These are phyloP conservation scores for Sarcophaga peregrina DNA, from an alignment of 1,140 invertebrate species.

Conservation along the genomic window DNA sequence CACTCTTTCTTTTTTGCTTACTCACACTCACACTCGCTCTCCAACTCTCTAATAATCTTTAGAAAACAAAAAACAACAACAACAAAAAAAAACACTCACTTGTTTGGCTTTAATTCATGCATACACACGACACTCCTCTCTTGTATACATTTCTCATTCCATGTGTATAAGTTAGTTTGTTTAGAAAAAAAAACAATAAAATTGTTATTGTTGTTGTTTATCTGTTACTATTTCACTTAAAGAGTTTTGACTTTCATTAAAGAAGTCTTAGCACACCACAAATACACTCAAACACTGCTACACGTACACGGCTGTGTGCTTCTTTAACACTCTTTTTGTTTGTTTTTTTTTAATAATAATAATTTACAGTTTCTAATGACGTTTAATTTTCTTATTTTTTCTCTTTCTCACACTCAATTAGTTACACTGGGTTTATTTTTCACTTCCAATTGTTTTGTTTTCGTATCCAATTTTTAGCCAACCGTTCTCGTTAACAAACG, in stretches of 20 bases:
- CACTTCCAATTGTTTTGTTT: background rate
- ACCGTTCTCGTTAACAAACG: constrained; percentile 35
- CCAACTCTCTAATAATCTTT: too few species aligned
- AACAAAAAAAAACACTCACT: too few species aligned
- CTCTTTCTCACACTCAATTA: background rate
- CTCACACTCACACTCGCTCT: too few species aligned
- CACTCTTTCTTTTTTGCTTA: too few species aligned
- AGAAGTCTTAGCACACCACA: background rate
- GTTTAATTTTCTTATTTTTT: background rate
- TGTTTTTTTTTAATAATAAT: background rate
- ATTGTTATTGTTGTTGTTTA: background rate
- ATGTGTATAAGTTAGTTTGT: too few species aligned
- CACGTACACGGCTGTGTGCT: too few species aligned
- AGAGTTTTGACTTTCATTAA: constrained; percentile 12
- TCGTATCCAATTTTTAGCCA: background rate
- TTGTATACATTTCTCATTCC: too few species aligned
- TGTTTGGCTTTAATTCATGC: too few species aligned
- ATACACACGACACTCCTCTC: too few species aligned
- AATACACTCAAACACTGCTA: too few species aligned
- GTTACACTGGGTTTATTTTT: constrained; percentile 1
- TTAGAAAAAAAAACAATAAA: too few species aligned
- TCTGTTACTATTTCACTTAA: background rate
- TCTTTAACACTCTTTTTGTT: background rate
- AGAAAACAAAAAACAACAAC: too few species aligned
- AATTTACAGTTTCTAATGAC: constrained; percentile 11